phyloP scores from a whole-genome alignment of 1,140 invertebrate species.

The Schmidtea mediterranea region DNA sequence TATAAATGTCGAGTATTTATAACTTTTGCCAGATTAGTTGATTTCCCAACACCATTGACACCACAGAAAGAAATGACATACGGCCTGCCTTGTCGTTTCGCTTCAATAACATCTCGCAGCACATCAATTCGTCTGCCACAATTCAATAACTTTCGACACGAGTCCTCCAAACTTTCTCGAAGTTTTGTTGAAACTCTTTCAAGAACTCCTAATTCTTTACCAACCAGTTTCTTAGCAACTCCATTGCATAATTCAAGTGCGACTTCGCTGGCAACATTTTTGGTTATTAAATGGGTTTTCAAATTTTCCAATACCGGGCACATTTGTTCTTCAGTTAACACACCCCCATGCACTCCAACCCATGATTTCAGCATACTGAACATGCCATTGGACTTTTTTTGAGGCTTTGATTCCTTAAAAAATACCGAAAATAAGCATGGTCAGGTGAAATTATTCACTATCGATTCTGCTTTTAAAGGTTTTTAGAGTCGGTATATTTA shows the following conservation, averaged over 20 bases:
- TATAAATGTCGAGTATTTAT: background rate
- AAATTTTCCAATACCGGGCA: slow-evolving; percentile 66
- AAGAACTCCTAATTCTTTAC: slow-evolving; percentile 73
- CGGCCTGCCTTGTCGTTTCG: slow-evolving; percentile 44
- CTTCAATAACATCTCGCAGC: slow-evolving; percentile 69
- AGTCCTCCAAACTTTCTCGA: slow-evolving; percentile 32
- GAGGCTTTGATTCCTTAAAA: background rate
- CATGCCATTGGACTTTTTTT: slow-evolving; percentile 16
- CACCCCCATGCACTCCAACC: slow-evolving; percentile 36
- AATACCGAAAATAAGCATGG: no score
- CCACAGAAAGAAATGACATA: slow-evolving; percentile 93
- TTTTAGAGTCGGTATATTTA: no score
- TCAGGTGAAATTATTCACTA: no score
- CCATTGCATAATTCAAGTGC: slow-evolving; percentile 75
- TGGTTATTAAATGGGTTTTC: slow-evolving; percentile 65
- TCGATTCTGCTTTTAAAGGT: no score
- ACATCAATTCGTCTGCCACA: slow-evolving; percentile 83
- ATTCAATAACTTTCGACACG: slow-evolving; percentile 60
- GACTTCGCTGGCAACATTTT: slow-evolving; percentile 85
- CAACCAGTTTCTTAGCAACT: slow-evolving; percentile 63
- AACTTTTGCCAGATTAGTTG: slow-evolving; percentile 85
- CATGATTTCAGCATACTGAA: slow-evolving; percentile 29
- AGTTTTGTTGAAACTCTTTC: slow-evolving; percentile 43
- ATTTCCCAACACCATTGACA: slow-evolving; percentile 97
- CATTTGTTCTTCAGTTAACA: slow-evolving; percentile 35